Evolutionary conservation across 2,797 vertebrate genomes (phyloP).

Genomic region (Typhlichthys eigenmanni): DNA sequence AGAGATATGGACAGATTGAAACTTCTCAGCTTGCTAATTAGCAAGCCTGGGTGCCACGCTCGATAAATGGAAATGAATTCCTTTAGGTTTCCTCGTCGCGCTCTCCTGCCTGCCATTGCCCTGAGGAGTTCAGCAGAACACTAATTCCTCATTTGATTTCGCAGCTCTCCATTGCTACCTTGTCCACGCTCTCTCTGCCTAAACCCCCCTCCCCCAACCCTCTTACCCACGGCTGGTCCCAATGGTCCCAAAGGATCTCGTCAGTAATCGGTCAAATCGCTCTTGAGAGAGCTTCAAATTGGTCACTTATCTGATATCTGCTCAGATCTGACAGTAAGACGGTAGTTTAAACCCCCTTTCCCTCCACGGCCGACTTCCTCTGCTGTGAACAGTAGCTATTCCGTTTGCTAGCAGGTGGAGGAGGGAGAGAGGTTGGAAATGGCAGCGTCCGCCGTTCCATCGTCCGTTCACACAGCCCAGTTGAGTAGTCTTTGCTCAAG

Average conservation of each 20-base stretch:
- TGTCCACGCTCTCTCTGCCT: too few species aligned
- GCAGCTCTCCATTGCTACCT: background rate
- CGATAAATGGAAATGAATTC: slow-evolving; percentile 63
- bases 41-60: slow-evolving; percentile 47
- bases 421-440: slow-evolving; percentile 28
- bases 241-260: slow-evolving; percentile 65
- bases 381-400: slow-evolving; percentile 14
- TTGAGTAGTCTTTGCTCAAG: slow-evolving; percentile 67
- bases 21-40: slow-evolving; percentile 65
- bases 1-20: slow-evolving; percentile 57
- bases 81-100: slow-evolving; percentile 38
- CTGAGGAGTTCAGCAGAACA: slow-evolving; percentile 57
- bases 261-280: slow-evolving; percentile 77
- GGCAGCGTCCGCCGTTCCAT: slow-evolving; percentile 68
- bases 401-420: background rate
- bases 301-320: slow-evolving; percentile 75
- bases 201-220: slow-evolving; percentile 25
- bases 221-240: slow-evolving; percentile 62
- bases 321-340: slow-evolving; percentile 66
- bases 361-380: slow-evolving; percentile 50
- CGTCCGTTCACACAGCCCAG: slow-evolving; percentile 69
- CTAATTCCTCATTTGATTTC: slow-evolving; percentile 68
- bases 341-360: slow-evolving; percentile 57
- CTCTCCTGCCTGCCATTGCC: slow-evolving; percentile 48
- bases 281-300: slow-evolving; percentile 72